A percentile compares a stretch with the other conserved stretches of the same genome.
Conservation (phyloP, 2,113 vertebrate genomes). For the Forbesichthys papilliferus region DNA sequence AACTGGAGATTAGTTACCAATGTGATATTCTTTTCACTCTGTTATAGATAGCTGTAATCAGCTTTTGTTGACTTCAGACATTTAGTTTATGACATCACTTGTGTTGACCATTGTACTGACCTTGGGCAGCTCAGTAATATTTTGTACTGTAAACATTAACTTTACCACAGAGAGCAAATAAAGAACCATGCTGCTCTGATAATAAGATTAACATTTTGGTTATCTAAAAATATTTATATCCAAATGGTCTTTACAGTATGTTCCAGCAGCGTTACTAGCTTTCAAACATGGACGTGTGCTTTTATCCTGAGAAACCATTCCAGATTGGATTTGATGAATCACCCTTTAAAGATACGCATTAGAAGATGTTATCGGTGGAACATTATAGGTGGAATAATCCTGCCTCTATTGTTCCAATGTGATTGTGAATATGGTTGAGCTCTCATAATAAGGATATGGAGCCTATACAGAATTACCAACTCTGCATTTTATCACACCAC, state of each 20-base stretch:
- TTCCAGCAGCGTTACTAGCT: constrained; percentile 13
- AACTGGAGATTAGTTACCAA: neutral
- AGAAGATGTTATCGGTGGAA: no score
- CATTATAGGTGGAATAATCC: no score
- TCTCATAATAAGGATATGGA: no score
- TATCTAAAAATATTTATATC: constrained; percentile 55
- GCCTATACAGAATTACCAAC: neutral
- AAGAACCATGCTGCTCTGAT: constrained; percentile 37
- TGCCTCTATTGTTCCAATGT: neutral
- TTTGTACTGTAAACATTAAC: constrained; percentile 27
- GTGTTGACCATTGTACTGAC: neutral
- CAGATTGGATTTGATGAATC: constrained; percentile 6
- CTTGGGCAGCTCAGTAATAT: constrained; percentile 17
- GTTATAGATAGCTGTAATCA: constrained; percentile 18
- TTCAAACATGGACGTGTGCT: constrained; percentile 11
- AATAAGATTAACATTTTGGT: constrained; percentile 30
- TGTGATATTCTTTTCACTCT: neutral
- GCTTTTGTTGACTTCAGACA: constrained; percentile 32
- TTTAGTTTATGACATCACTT: constrained; percentile 1
- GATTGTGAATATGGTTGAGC: neutral
- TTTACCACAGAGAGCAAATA: constrained; percentile 5
- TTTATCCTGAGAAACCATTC: constrained; percentile 6
- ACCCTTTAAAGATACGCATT: neutral
- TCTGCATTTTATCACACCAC: neutral
- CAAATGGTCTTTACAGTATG: constrained; percentile 43